Evolutionary conservation across 2,113 vertebrate species (phyloP), one percentile per base, ranked within the genome.

Genomic region (Melospiza melodia): DNA sequence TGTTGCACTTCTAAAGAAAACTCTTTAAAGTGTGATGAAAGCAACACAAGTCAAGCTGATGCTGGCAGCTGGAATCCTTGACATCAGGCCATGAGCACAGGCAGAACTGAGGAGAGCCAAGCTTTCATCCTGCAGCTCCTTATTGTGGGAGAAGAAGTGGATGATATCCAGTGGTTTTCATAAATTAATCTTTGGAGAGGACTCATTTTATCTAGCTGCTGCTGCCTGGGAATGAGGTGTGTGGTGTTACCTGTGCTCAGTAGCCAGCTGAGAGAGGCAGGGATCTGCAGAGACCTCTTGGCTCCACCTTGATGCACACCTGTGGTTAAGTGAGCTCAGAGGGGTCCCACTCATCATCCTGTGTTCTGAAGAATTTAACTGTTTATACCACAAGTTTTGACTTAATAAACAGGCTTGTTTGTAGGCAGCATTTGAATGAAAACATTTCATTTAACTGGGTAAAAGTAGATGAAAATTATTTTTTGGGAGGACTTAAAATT

Each of bases 1-100:
- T 71, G 43, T 78, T 86, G 79, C 16, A 51, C 76, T 89, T 95
- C 83, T 94, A 63, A 86, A 81, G 86, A 84, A 83, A 90, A 35
- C 30, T 43, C 85, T 90, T 96, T 90, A 89, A 96, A 80, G 86
- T 48, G 33, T 0, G 43, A 90, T 93, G 83, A 94, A 93, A 94
- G 90, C 55, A 88, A 35, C 16, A 37, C 15, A 76, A 94, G 83
- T 80, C 92, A 84, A 92, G 90, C 86, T 90, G 90, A 59, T 88
- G 33, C 72, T 84, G 87, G 90, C 92, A 86, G 83, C 86, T 88
- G 80, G 68, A 81, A 66, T 89, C 83, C 55, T 61, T 86, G 76
- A 89, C 65, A 39, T 14, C 7, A 6, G 39, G 59, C 83, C 52
- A 39, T 3, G 18, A 87, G 67, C 78, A 37, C 66, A 24, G 18